These are phyloP conservation scores for Ailurus styani DNA, from an alignment of 2,113 vertebrate species.

Conservation along the genomic window DNA sequence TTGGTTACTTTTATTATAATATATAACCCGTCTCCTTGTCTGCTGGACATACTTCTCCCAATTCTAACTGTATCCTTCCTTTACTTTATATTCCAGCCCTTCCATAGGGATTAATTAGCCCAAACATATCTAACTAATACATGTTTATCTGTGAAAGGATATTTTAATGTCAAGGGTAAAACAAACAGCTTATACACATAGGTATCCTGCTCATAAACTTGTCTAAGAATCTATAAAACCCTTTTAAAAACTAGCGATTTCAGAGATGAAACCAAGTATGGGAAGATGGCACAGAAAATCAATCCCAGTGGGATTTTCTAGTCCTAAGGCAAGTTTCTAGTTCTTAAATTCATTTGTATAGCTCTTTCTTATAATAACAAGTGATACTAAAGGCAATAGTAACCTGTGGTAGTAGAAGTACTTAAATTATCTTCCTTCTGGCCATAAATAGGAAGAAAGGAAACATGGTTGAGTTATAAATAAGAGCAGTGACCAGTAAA, in stretches of 20 bases:
- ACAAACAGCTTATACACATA: neutral
- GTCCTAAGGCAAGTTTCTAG: neutral
- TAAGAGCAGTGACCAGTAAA: neutral
- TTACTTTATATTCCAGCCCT: neutral
- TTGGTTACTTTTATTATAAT: neutral
- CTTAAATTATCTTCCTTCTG: neutral
- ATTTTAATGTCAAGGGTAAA: neutral
- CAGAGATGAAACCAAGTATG: neutral
- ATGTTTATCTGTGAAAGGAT: neutral
- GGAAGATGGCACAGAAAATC: neutral
- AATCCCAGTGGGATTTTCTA: neutral
- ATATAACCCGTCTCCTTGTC: neutral
- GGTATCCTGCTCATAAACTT: neutral
- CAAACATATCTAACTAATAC: neutral
- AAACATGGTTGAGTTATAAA: neutral
- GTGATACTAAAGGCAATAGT: neutral
- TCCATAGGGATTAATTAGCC: neutral
- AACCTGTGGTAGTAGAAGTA: neutral
- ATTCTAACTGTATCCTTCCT: neutral
- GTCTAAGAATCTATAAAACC: neutral
- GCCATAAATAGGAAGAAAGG: neutral
- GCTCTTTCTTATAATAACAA: slow-evolving; percentile 24
- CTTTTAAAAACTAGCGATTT: slow-evolving; percentile 9
- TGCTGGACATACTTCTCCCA: neutral
- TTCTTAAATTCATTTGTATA: neutral